Percentiles rank a stretch among this genome's conserved stretches.
phyloP scores from a whole-genome alignment of 37 sponge, comb jelly and placozoan species.

The Chondrosia reniformis region DNA sequence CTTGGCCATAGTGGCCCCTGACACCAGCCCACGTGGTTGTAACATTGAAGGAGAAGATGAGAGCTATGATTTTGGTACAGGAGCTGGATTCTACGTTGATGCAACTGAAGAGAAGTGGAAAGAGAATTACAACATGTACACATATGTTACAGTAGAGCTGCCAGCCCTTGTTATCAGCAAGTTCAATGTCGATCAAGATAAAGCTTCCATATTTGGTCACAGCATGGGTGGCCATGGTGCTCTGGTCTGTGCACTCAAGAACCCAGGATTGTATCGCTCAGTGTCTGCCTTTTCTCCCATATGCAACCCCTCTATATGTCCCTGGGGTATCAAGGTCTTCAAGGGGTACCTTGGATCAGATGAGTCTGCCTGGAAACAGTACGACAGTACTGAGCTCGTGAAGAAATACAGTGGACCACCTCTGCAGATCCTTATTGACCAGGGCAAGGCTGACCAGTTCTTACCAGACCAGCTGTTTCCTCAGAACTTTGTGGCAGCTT shows the following conservation, averaged over 20 bases:
- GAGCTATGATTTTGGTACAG: conserved; percentile 91
- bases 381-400: conserved; percentile 86
- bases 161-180: conserved; percentile 71
- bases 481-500: conserved; percentile 78
- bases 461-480: conserved; percentile 68
- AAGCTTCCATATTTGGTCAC: conserved; percentile 84
- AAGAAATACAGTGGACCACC: conserved; percentile 78
- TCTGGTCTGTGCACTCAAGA: conserved; percentile 85
- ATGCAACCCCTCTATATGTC: conserved; percentile 84
- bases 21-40: conserved; percentile 96
- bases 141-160: conserved; percentile 90
- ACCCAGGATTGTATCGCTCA: conserved; percentile 86
- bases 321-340: conserved; percentile 96
- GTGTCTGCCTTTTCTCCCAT: conserved; percentile 96
- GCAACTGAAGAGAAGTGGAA: conserved; percentile 98
- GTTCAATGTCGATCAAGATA: conserved; percentile 73
- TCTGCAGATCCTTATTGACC: conserved; percentile 82
- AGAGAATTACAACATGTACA: conserved; percentile 94
- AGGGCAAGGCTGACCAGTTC: conserved; percentile 77
- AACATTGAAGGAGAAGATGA: conserved; percentile 94
- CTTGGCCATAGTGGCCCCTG: conserved; percentile 83
- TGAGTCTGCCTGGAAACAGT: conserved; percentile 73
- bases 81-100: conserved; percentile 97
- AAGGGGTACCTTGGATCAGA: conserved; percentile 84
- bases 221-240: conserved; percentile 99